Conservation (phyloP, 2,113 vertebrate species). For the Gallinago paraguaiae region DNA sequence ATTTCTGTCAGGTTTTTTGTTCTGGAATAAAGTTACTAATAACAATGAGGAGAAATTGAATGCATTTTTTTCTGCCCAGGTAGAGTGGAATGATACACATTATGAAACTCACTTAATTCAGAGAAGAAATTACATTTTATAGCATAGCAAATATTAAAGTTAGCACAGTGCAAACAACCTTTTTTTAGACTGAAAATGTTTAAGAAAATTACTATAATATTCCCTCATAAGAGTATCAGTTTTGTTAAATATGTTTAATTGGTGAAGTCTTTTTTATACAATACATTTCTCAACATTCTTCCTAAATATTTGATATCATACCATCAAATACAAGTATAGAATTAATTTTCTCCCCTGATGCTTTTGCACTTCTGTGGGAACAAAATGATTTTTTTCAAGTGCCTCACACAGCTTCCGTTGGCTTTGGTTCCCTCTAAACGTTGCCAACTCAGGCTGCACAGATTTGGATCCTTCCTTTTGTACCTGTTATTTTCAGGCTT, state of each 20-base stretch:
- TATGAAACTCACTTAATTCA: neutral
- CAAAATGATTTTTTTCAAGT: constrained; percentile 51
- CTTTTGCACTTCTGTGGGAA: constrained; percentile 46
- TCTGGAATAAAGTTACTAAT: neutral
- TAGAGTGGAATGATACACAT: neutral
- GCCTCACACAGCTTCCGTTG: constrained; percentile 49
- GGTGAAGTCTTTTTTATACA: neutral
- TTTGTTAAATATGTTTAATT: neutral
- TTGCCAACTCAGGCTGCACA: constrained; percentile 41
- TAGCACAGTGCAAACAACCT: neutral
- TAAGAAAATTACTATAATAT: neutral
- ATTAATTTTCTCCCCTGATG: constrained; percentile 25
- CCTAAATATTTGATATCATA: neutral
- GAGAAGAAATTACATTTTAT: neutral
- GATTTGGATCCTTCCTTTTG: constrained; percentile 29
- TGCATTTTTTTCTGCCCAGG: neutral
- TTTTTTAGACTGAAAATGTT: neutral
- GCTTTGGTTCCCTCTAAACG: constrained; percentile 30
- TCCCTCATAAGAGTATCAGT: neutral
- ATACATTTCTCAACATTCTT: neutral
- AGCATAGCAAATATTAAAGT: neutral
- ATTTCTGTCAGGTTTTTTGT: neutral
- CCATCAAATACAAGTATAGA: neutral
- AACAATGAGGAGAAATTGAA: neutral
- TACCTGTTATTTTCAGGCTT: constrained; percentile 52